A percentile compares a stretch with the other conserved stretches of the same genome.
phyloP scores from a whole-genome alignment of 2,888 invertebrate genomes.

The Eutolmus rufibarbis region DNA sequence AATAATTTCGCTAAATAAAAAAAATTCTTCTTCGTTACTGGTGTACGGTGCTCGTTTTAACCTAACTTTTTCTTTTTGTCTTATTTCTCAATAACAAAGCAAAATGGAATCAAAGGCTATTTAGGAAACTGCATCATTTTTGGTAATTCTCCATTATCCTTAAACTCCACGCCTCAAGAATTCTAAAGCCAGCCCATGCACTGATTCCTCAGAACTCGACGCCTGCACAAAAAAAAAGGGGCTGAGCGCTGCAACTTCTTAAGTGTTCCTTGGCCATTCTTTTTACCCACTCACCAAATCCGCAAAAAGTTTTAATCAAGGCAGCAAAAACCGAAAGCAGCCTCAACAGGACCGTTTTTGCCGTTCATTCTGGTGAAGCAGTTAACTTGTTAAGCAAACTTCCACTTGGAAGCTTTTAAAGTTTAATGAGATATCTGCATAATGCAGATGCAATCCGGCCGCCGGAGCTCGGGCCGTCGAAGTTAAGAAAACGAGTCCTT shows the following conservation, averaged over 20 bases:
- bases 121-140: background rate
- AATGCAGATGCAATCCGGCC: background rate
- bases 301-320: background rate
- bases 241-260: background rate
- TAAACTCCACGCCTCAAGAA: background rate
- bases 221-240: background rate
- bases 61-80: too few species aligned
- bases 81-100: too few species aligned
- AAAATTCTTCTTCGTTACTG: too few species aligned
- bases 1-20: too few species aligned
- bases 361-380: background rate
- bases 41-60: too few species aligned
- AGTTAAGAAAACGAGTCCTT: constrained; percentile 46
- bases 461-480: background rate
- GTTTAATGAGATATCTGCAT: constrained; percentile 43
- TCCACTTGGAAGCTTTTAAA: constrained; percentile 41
- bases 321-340: background rate
- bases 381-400: constrained; percentile 42
- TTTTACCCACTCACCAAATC: background rate
- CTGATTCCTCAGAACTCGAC: background rate
- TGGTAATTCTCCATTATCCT: background rate
- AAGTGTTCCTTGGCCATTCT: background rate
- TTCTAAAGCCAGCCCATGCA: background rate
- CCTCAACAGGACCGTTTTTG: background rate
- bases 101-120: background rate